Evolutionary conservation across 1,140 invertebrate species (phyloP), one percentile per base, ranked within the genome.

Genomic region (Polyergus mexicanus): DNA sequence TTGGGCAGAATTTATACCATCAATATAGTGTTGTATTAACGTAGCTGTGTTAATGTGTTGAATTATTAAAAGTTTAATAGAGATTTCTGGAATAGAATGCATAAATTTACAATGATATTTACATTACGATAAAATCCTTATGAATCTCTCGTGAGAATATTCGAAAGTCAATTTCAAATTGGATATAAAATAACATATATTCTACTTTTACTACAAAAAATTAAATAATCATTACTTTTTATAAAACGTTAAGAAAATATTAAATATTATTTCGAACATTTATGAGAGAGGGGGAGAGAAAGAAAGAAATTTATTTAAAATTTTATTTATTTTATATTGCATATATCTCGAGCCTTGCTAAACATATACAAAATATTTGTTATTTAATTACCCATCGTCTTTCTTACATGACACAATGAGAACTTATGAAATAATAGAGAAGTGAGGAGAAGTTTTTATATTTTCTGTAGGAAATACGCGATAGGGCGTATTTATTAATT

Each of bases 21-120:
- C 32, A 38, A 74, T 16, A 54, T 4, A 7, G 8, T 68, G 1
- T 32, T 63, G 28, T 16, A 22, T 56, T 56, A 19, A 56, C 5
- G 22, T 58, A 51, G 16, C 6, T 51, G 10, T 65, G 7, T 38
- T n/a, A 38, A 65, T 38, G 22, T 10, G 19, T 51, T 47, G 25
- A 71, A n/a, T 51, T 71, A 71, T 69, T 69, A 69, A 69, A 69
- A 47, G 22, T 69, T 69, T 44, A 68, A 25, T 41, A 11, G 10
- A 69, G 7, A 47, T 16, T 69, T 22, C 5, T 25, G 4, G 4
- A n/a, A 66, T 10, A 13, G n/a, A 16, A 69, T 10, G 22, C 6
- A 69, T 69, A 69, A 69, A 51, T 51, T 51, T 51, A 6, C 47
- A 16, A 51, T 19, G 16, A 51, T 51, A 51, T 51, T 51, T 51